These are phyloP conservation scores for Crax fasciolata DNA, from an alignment of 2,797 vertebrate species.

Conservation along the genomic window DNA sequence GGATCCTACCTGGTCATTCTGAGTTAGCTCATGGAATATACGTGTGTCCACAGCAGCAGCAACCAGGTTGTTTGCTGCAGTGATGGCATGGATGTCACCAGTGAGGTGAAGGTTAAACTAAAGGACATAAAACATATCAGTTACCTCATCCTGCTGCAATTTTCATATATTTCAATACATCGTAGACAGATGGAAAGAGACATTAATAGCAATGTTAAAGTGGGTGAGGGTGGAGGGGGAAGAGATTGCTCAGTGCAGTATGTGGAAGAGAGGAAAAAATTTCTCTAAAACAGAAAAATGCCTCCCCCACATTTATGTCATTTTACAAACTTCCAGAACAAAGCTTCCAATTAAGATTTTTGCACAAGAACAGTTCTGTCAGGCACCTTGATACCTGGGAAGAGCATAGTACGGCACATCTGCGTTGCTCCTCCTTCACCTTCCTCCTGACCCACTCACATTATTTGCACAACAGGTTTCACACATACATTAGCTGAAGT, in stretches of 20 bases:
- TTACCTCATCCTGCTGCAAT: slow-evolving; percentile 49
- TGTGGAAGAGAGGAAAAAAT: slow-evolving; percentile 57
- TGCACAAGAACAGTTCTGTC: background rate
- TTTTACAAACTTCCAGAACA: slow-evolving; percentile 60
- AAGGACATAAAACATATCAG: slow-evolving; percentile 45
- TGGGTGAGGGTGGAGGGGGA: slow-evolving; percentile 61
- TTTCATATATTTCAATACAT: slow-evolving; percentile 64
- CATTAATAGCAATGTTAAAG: slow-evolving; percentile 67
- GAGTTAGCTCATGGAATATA: slow-evolving; percentile 95
- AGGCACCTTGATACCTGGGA: background rate
- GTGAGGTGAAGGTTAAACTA: slow-evolving; percentile 99
- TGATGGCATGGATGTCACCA: slow-evolving; percentile 98
- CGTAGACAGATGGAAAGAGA: slow-evolving; percentile 59
- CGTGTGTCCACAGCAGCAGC: slow-evolving; percentile 95
- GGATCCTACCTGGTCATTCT: slow-evolving; percentile 91
- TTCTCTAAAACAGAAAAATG: slow-evolving; percentile 58
- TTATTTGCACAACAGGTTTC: slow-evolving; percentile 9
- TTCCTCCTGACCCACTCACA: slow-evolving; percentile 3
- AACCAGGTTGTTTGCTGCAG: slow-evolving; percentile 96
- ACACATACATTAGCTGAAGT: slow-evolving; percentile 25
- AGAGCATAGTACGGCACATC: background rate
- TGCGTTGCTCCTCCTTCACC: background rate
- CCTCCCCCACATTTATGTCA: slow-evolving; percentile 61
- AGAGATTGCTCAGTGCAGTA: slow-evolving; percentile 61
- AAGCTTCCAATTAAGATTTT: slow-evolving; percentile 19